Percentiles rank a stretch among this genome's conserved stretches.
These are phyloP conservation scores for Anhinga anhinga DNA, from an alignment of 2,113 vertebrate species.

Conservation along the genomic window DNA sequence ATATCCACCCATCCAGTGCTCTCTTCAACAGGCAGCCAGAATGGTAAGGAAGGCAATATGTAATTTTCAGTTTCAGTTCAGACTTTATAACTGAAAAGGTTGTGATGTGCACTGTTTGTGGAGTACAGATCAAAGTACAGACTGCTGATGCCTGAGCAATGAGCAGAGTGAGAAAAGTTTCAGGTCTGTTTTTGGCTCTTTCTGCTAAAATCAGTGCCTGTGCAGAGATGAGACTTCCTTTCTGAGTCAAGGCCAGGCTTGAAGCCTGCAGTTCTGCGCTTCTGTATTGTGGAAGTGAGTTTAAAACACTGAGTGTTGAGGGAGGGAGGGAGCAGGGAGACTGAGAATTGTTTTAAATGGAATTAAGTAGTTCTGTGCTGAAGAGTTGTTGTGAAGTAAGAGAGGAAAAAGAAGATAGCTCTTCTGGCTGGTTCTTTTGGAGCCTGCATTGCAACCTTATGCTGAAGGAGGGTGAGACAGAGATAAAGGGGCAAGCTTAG, in stretches of 20 bases:
- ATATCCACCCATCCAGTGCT: conserved; percentile 97
- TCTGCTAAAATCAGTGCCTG: neutral
- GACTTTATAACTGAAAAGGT: neutral
- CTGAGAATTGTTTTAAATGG: neutral
- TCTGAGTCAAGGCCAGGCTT: neutral
- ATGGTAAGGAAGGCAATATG: conserved; percentile 75
- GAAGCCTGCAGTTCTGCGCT: neutral
- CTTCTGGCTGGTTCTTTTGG: neutral
- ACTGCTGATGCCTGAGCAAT: neutral
- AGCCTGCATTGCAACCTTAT: neutral
- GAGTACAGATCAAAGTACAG: neutral
- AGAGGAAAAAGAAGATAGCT: neutral
- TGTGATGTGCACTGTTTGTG: neutral
- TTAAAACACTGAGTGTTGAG: neutral
- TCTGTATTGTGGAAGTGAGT: neutral
- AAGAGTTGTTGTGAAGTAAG: neutral
- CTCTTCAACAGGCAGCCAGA: conserved; percentile 98
- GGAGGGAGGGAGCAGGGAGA: too few relatives aligned
- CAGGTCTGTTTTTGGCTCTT: neutral
- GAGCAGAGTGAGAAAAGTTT: neutral
- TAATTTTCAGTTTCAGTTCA: neutral
- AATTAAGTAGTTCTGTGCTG: neutral
- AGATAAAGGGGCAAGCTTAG: neutral
- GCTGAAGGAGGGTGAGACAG: neutral
- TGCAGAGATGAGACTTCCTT: neutral